Evolutionary conservation across 2,797 vertebrate species (phyloP), one percentile per base, ranked within the genome.

Genomic region (Pseudochirops corinnae): DNA sequence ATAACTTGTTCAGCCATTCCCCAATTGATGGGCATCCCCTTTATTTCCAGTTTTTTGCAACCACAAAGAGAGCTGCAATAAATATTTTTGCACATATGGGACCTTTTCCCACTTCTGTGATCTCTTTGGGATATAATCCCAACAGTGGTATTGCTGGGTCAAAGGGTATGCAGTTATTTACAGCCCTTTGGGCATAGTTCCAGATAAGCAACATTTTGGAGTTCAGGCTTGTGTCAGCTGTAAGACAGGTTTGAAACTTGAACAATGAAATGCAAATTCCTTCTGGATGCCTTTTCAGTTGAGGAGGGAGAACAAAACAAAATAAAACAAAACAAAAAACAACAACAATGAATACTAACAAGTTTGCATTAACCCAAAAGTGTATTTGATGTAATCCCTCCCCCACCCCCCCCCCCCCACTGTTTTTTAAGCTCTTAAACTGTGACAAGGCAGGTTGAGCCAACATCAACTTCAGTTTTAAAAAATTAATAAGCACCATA

Each of bases 331-430:
- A 58, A 58, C 56, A 67, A 21, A 74, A 21, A 1, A 82, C 11
- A 97, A 33, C 6, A 93, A 92, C 94, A 97, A 74, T 96, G 96
- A 90, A 93, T 92, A 93, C 57, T 98, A 97, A 98, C 95, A 82
- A 60, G 97, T 98, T 98, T 98, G 91, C 96, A 97, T 98, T 94
- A 96, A 97, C 9, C 98, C 96, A 97, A 96, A 98, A 98, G 3
- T 56, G 53, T 96, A 94, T 95, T 96, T 21, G 0, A 90, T 95
- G 92, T 57, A 58, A 6, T 97, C 95, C 95, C 5, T 52, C 52
- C 52, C 52, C 52, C 52, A 95, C 94, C n/a, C 50, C n/a, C 95
- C 50, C 62, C 58, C 39, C 39, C 24, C 74, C 21, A 26, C 95
- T 60, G 82, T 93, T 93, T 94, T 96, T 74, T 92, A 93, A 97